Base-by-base conservation (phyloP, 2,113 vertebrate genomes). In the Bufo gargarizans region DNA sequence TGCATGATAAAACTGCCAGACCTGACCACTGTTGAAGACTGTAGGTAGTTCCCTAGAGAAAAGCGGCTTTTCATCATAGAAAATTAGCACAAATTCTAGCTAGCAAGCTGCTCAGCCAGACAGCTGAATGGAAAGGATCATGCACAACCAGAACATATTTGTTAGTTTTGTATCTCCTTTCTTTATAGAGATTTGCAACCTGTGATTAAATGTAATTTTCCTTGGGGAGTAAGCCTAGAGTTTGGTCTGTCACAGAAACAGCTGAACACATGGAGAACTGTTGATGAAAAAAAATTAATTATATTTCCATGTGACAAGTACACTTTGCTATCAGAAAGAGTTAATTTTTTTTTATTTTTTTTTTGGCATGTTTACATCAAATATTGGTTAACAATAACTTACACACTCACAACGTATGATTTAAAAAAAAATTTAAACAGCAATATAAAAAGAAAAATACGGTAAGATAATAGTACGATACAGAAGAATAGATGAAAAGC, bases 1-100 rank as follows among this genome's bases (percentile, higher is more conserved):
- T 93, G 93, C 90, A 93, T 95, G 95, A 96, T 95, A 92, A 95
- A 96, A 94, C 90, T 90, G 89, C 92, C 87, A 91, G 92, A 87
- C 85, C 67, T 58, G 91, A 91, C 91, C 91, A 91, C 92, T 49
- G 86, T 84, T 91, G 91, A 92, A 91, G 92, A 90, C 91, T 0
- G 88, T 91, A 93, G 93, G 92, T 84, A 69, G 61, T 90, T 95
- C 95, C 93, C 93, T 0, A 0, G 92, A 90, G 95, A 89, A 76
- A 0, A 0, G 77, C 69, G 69, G 84, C 65, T 79, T 92, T 92
- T 93, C 77, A 33, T 91, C 90, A 84, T 0, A 0, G 74, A 91
- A 86, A 77, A 90, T 89, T 84, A 53, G 4, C 22, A 61, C 83
- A 7, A 63, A 90, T 89, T 90, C 90, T 89, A 81, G 87, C 2